phyloP scores from a whole-genome alignment of 2,113 vertebrate genomes.

The Ailurus styani region DNA sequence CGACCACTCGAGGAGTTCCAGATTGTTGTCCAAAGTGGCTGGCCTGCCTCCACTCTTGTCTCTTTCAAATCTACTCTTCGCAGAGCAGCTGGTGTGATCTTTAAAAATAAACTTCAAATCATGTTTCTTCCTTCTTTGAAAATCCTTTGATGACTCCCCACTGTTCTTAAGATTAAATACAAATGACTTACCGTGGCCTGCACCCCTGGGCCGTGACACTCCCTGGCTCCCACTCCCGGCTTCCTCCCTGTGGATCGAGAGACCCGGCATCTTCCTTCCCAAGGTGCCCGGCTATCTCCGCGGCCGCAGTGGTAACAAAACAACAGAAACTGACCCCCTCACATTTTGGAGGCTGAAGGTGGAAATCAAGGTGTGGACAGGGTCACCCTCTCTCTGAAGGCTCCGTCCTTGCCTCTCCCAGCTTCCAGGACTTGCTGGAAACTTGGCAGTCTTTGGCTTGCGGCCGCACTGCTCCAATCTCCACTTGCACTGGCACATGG shows the following conservation, averaged over 20 bases:
- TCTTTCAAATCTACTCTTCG: background rate
- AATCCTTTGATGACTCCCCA: background rate
- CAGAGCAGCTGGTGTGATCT: background rate
- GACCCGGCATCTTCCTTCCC: too few species aligned
- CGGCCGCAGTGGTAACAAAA: too few species aligned
- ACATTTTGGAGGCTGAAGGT: too few species aligned
- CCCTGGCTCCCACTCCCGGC: background rate
- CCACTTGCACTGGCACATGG: background rate
- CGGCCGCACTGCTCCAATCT: fast-evolving
- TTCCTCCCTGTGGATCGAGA: background rate
- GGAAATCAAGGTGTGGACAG: background rate
- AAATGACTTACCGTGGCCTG: too few species aligned
- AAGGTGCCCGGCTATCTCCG: fast-evolving
- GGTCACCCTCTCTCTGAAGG: background rate
- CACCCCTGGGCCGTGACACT: background rate
- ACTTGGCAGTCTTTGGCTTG: background rate
- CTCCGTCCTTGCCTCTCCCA: background rate
- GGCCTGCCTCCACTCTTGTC: background rate
- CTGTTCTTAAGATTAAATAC: background rate
- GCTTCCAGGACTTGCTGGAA: too few species aligned
- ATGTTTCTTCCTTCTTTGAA: background rate
- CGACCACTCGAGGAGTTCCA: background rate
- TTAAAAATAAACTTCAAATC: background rate
- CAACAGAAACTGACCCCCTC: too few species aligned
- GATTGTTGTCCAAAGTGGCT: background rate